Conservation (phyloP, 2,797 vertebrate species). For the Chelon auratus region DNA sequence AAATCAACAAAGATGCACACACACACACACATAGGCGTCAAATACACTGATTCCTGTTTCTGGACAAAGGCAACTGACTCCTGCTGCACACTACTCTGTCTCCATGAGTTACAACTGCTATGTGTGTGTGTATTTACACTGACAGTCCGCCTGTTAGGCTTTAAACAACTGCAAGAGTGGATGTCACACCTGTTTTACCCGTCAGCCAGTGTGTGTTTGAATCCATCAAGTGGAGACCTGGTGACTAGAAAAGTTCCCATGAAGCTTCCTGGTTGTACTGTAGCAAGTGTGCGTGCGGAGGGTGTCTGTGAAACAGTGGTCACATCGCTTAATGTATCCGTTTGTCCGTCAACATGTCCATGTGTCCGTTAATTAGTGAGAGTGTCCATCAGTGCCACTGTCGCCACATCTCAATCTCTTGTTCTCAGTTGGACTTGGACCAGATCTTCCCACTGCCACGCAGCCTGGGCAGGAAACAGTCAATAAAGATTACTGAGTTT, state of each 20-base stretch:
- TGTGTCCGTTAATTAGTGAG: slow-evolving; percentile 56
- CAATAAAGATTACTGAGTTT: slow-evolving; percentile 26
- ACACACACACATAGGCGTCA: slow-evolving; percentile 52
- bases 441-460: slow-evolving; percentile 98
- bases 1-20: slow-evolving; percentile 56
- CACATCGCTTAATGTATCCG: slow-evolving; percentile 40
- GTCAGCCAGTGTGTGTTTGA: slow-evolving; percentile 43
- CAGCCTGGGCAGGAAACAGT: slow-evolving; percentile 82
- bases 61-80: slow-evolving; percentile 58
- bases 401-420: slow-evolving; percentile 34
- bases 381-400: slow-evolving; percentile 61
- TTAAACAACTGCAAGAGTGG: slow-evolving; percentile 40
- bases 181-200: slow-evolving; percentile 53
- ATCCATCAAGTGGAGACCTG: slow-evolving; percentile 52
- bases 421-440: slow-evolving; percentile 95
- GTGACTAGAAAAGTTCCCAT: slow-evolving; percentile 55
- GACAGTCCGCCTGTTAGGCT: slow-evolving; percentile 45
- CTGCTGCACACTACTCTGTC: slow-evolving; percentile 49
- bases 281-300: slow-evolving; percentile 19
- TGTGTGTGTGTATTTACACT: slow-evolving; percentile 28
- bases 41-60: slow-evolving; percentile 60
- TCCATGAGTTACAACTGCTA: slow-evolving; percentile 41
- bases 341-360: slow-evolving; percentile 56
- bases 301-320: slow-evolving; percentile 39
- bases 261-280: slow-evolving; percentile 54